phyloP scores from a whole-genome alignment of 2,113 vertebrate species.

The Turnix velox region DNA sequence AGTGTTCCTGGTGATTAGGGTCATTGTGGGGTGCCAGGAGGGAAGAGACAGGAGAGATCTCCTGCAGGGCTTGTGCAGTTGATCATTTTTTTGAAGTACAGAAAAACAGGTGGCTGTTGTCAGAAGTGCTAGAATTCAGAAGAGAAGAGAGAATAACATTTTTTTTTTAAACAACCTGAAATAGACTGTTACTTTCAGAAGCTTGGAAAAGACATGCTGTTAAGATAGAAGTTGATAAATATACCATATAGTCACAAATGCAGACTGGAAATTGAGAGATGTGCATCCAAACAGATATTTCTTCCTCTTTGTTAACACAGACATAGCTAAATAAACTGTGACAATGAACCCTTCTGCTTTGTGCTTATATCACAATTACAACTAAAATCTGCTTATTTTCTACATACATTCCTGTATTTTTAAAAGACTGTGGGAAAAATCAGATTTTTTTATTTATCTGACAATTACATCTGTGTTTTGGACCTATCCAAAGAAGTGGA shows the following conservation, averaged over 20 bases:
- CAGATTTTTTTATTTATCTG: not conserved
- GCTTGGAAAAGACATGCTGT: not conserved
- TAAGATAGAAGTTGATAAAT: not conserved
- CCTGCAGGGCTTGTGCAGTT: not conserved
- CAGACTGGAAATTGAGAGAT: not conserved
- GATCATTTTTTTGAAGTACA: not conserved
- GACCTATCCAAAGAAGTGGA: not conserved
- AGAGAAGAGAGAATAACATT: not conserved
- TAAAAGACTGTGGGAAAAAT: not conserved
- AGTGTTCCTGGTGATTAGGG: not conserved
- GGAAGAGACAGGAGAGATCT: not conserved
- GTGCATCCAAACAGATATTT: not conserved
- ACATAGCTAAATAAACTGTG: not conserved
- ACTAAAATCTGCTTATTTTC: not conserved
- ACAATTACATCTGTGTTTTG: not conserved
- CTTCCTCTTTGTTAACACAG: not conserved
- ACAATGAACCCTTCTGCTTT: not conserved
- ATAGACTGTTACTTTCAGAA: not conserved
- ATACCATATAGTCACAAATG: not conserved
- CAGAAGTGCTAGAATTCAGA: not conserved
- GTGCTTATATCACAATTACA: not conserved
- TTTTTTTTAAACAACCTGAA: not conserved
- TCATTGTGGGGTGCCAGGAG: not conserved
- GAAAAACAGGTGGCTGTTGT: not conserved
- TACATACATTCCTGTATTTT: not conserved